A percentile compares a stretch with the other conserved stretches of the same genome.
These are phyloP conservation scores for Sinelater perroti DNA, from an alignment of 2,888 invertebrate species.

Conservation along the genomic window DNA sequence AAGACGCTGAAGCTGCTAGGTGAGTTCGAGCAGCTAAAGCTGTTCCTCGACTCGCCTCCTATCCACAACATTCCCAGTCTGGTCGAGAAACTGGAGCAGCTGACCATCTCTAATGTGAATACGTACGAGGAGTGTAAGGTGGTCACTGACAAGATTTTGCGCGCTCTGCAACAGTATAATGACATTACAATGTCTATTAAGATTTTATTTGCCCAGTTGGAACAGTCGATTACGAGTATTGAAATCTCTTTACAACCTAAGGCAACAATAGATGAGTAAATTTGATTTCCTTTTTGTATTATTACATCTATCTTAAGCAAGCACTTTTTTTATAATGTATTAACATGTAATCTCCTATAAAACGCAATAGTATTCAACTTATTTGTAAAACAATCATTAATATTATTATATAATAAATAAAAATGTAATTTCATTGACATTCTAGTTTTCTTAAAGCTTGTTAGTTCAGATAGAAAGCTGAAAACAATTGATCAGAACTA, in stretches of 20 bases:
- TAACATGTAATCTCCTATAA: no score
- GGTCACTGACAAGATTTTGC: slow-evolving; percentile 57
- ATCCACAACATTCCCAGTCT: slow-evolving; percentile 60
- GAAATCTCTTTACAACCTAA: slow-evolving; percentile 56
- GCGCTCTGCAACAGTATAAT: slow-evolving; percentile 62
- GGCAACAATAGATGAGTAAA: slow-evolving; percentile 13
- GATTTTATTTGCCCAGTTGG: slow-evolving; percentile 60
- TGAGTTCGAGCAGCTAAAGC: slow-evolving; percentile 58
- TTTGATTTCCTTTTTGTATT: no score
- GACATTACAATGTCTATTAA: slow-evolving; percentile 62
- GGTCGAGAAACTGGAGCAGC: slow-evolving; percentile 57
- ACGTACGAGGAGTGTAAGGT: slow-evolving; percentile 57
- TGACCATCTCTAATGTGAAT: slow-evolving; percentile 58
- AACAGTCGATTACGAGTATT: slow-evolving; percentile 58
- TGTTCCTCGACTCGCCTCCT: slow-evolving; percentile 59
- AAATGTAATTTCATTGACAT: no score
- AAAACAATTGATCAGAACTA: no score
- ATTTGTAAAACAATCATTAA: no score
- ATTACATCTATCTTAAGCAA: no score
- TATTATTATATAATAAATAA: no score
- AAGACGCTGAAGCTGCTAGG: slow-evolving; percentile 56
- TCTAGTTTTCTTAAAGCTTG: no score
- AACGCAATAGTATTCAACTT: no score
- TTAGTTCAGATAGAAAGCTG: no score
- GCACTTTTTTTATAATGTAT: no score